phyloP scores from a whole-genome alignment of 2,888 invertebrate genomes.

The Electrophaes corylata region DNA sequence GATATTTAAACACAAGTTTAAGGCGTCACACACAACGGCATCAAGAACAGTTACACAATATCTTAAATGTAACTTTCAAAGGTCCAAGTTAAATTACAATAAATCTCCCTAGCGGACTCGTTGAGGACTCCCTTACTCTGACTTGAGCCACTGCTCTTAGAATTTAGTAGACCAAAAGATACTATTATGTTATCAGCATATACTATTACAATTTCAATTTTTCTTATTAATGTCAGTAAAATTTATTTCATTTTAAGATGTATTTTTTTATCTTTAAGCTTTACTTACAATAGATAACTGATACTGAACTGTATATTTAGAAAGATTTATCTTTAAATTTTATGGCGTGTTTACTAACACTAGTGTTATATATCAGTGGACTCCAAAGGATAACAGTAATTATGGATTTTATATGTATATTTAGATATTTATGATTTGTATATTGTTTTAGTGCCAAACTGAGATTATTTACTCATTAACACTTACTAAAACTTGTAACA shows the following conservation, averaged over 20 bases:
- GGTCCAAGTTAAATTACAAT: too few species aligned
- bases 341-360: conserved; percentile 40
- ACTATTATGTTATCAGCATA: too few species aligned
- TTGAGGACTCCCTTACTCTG: too few species aligned
- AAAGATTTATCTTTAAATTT: conserved; percentile 35
- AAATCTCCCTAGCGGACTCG: too few species aligned
- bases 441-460: conserved; percentile 43
- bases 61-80: too few species aligned
- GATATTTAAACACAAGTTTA: too few species aligned
- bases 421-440: conserved; percentile 55
- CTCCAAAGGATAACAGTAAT: conserved; percentile 70
- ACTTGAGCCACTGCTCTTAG: too few species aligned
- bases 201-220: too few species aligned
- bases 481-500: conserved; percentile 4
- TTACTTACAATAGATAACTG: conserved; percentile 42
- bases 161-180: too few species aligned
- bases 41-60: too few species aligned
- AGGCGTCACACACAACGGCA: too few species aligned
- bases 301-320: conserved; percentile 65
- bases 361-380: conserved; percentile 37
- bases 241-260: not conserved
- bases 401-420: conserved; percentile 69
- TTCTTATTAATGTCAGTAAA: too few species aligned
- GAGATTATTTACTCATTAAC: conserved; percentile 34
- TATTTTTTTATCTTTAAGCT: conserved; percentile 15